Evolutionary conservation across 2,113 vertebrate genomes (phyloP).

Genomic region (Catharus fuscescens): DNA sequence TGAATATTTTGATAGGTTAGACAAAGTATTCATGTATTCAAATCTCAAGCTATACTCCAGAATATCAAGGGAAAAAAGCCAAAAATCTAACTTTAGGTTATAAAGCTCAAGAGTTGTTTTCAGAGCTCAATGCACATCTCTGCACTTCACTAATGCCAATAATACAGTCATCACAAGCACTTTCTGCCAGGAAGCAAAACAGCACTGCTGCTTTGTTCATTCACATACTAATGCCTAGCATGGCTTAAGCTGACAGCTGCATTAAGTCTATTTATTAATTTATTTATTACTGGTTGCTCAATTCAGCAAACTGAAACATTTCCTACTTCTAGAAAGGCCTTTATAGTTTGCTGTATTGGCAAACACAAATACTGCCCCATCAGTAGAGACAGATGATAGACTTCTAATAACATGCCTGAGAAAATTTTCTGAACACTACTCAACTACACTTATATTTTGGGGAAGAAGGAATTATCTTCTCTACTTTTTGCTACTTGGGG

Average conservation of each 20-base stretch:
- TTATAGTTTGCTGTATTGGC: not conserved
- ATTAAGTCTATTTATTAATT: not conserved
- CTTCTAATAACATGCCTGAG: not conserved
- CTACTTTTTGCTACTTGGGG: not conserved
- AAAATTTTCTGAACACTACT: not conserved
- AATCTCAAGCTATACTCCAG: not conserved
- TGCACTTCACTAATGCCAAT: not conserved
- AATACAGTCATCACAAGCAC: not conserved
- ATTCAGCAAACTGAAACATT: not conserved
- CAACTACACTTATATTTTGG: not conserved
- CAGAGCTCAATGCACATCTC: not conserved
- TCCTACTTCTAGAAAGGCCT: slow-evolving; percentile 6
- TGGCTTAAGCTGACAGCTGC: not conserved
- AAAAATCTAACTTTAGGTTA: not conserved
- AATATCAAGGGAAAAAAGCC: not conserved
- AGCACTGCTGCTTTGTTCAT: slow-evolving; percentile 5
- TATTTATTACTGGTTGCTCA: not conserved
- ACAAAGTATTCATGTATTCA: not conserved
- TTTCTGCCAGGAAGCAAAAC: slow-evolving; percentile 25
- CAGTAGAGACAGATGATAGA: not conserved
- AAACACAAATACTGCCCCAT: not conserved
- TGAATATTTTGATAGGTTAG: not conserved
- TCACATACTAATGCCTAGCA: not conserved
- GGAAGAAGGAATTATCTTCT: not conserved
- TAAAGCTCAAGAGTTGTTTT: not conserved